Percentiles rank a stretch among this genome's conserved stretches.
These are phyloP conservation scores for Anoplophora glabripennis DNA, from an alignment of 1,140 invertebrate genomes.

Conservation along the genomic window DNA sequence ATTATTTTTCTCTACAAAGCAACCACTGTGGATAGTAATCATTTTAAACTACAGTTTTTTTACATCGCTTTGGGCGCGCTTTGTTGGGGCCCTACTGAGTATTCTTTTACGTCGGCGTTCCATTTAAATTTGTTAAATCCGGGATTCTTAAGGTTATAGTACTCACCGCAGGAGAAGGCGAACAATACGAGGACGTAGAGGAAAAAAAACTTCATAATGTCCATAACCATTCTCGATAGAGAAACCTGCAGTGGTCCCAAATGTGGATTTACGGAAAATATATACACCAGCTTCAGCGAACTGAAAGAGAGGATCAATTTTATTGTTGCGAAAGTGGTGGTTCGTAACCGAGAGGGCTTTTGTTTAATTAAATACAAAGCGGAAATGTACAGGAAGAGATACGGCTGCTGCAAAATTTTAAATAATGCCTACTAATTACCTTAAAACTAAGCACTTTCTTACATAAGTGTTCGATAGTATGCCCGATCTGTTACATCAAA, in stretches of 20 bases:
- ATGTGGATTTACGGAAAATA: slow-evolving; percentile 98
- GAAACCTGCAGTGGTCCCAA: slow-evolving; percentile 97
- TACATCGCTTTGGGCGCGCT: too few species aligned
- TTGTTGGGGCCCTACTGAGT: too few species aligned
- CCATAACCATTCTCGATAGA: slow-evolving; percentile 94
- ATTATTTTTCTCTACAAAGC: not conserved
- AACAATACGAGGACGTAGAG: slow-evolving; percentile 95
- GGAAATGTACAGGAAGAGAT: too few species aligned
- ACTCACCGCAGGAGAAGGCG: slow-evolving; percentile 93
- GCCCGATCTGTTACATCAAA: too few species aligned
- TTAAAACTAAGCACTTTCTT: too few species aligned
- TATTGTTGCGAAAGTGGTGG: too few species aligned
- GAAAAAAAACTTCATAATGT: slow-evolving; percentile 97
- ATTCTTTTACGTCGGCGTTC: not conserved
- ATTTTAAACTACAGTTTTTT: too few species aligned
- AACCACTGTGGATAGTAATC: too few species aligned
- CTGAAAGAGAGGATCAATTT: slow-evolving; percentile 52
- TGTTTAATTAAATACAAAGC: slow-evolving; percentile 4
- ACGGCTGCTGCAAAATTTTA: too few species aligned
- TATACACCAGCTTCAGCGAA: slow-evolving; percentile 96
- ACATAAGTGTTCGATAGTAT: too few species aligned
- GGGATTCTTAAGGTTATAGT: not conserved
- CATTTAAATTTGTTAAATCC: not conserved
- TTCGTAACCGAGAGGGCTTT: not conserved
- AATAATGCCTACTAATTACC: too few species aligned